Percentiles rank a stretch among this genome's conserved stretches.
Evolutionary conservation across 2,797 vertebrate species (phyloP).

Genomic region (Chloroceryle inda): DNA sequence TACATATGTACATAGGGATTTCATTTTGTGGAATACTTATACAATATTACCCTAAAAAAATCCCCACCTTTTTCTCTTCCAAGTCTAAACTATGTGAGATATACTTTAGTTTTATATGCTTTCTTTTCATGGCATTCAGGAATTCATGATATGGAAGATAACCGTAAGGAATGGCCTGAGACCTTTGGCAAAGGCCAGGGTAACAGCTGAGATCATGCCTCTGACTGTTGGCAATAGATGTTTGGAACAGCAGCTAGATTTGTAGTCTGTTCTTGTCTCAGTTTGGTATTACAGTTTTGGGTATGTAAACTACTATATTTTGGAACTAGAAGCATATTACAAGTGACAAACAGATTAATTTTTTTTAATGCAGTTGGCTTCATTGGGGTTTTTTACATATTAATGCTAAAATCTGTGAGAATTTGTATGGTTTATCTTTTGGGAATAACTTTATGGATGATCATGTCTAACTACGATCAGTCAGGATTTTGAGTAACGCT

Average conservation of each 20-base stretch:
- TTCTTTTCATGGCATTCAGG: neutral
- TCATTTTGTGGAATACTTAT: neutral
- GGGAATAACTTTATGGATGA: neutral
- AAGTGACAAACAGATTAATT: neutral
- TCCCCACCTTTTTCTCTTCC: accelerated
- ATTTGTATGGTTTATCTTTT: neutral
- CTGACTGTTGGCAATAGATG: neutral
- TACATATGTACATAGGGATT: neutral
- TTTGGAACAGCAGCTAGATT: neutral
- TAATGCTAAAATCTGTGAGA: neutral
- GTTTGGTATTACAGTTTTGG: neutral
- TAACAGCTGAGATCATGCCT: neutral
- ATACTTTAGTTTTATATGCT: neutral
- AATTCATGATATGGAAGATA: neutral
- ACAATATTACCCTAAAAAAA: neutral
- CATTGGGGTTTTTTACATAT: neutral
- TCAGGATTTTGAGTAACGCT: neutral
- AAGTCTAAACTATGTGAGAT: neutral
- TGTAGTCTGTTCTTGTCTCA: neutral
- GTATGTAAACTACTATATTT: neutral
- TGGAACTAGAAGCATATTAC: neutral
- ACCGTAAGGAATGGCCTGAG: neutral
- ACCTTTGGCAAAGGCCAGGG: neutral
- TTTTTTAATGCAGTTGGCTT: neutral
- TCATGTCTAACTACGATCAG: neutral